These are phyloP conservation scores for Drosophila kuntzei DNA, from an alignment of 2,888 invertebrate genomes.

Conservation along the genomic window DNA sequence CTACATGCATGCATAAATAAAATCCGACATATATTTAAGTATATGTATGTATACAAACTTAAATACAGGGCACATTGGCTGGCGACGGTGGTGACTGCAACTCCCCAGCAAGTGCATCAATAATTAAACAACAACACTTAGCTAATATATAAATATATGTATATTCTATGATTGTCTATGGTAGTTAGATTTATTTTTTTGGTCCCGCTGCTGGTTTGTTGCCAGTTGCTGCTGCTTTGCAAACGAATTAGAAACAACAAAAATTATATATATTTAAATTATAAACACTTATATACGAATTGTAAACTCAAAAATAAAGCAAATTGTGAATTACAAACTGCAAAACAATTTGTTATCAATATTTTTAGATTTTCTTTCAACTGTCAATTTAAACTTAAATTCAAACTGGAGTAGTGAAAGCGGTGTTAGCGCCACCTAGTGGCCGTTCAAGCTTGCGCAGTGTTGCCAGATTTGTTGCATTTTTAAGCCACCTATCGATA, in stretches of 20 bases:
- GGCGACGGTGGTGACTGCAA: conserved; percentile 31
- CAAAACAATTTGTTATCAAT: not conserved
- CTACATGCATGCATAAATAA: conserved; percentile 12
- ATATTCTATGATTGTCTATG: conserved; percentile 29
- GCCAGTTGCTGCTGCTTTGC: conserved; percentile 42
- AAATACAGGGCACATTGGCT: conserved; percentile 59
- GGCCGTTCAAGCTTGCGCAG: not conserved
- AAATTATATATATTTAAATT: conserved; percentile 23
- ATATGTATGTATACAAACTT: conserved; percentile 28
- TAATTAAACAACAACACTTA: conserved; percentile 16
- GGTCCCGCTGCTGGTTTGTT: conserved; percentile 20
- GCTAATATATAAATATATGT: conserved; percentile 26
- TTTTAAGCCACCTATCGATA: conserved; percentile 19
- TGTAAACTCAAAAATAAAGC: conserved; percentile 44
- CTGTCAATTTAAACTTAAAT: not conserved
- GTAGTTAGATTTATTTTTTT: conserved; percentile 23
- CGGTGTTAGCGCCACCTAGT: conserved; percentile 1
- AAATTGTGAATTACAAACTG: conserved; percentile 20
- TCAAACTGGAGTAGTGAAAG: not conserved
- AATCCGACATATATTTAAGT: not conserved
- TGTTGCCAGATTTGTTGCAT: conserved; percentile 10
- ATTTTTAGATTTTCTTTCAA: not conserved
- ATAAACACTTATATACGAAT: conserved; percentile 29
- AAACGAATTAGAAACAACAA: conserved; percentile 30
- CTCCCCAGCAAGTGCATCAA: conserved; percentile 27